Evolutionary conservation across 2,797 vertebrate genomes (phyloP).

Genomic region (Enteromius unitaeniatus): DNA sequence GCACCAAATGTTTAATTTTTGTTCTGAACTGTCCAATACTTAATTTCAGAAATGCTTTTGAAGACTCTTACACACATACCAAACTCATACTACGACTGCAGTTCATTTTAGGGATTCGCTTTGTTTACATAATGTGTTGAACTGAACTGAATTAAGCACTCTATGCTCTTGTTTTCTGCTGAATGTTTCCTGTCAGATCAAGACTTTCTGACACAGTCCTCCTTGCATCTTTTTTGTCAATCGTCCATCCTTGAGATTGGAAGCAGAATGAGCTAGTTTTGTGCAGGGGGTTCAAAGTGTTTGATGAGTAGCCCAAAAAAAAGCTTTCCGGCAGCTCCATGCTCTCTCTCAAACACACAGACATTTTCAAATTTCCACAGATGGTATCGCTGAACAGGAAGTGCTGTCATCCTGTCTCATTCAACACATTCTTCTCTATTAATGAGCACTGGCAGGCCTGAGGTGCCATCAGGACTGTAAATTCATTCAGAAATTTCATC

Average conservation of each 20-base stretch:
- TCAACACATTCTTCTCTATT: constrained; percentile 66
- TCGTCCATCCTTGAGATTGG: neutral
- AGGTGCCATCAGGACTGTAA: constrained; percentile 66
- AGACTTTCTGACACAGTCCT: constrained; percentile 4
- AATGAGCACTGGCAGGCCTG: constrained; percentile 62
- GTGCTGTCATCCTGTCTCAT: constrained; percentile 66
- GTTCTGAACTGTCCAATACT: neutral
- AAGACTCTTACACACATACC: neutral
- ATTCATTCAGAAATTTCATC: constrained; percentile 60
- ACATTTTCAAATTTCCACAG: constrained; percentile 48
- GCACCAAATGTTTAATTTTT: neutral
- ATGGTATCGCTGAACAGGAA: constrained; percentile 62
- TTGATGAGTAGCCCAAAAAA: constrained; percentile 10
- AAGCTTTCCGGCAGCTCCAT: neutral
- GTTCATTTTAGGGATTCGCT: neutral
- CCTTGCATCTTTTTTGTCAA: neutral
- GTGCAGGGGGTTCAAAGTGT: constrained; percentile 25
- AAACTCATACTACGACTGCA: neutral
- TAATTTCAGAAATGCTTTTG: neutral
- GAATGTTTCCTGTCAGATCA: neutral
- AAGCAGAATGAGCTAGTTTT: neutral
- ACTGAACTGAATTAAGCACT: neutral
- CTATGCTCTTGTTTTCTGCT: neutral
- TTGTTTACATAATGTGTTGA: neutral
- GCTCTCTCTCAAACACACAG: neutral